Base-by-base conservation (phyloP, 2,797 vertebrate species). In the Ctenopoma multispine region DNA sequence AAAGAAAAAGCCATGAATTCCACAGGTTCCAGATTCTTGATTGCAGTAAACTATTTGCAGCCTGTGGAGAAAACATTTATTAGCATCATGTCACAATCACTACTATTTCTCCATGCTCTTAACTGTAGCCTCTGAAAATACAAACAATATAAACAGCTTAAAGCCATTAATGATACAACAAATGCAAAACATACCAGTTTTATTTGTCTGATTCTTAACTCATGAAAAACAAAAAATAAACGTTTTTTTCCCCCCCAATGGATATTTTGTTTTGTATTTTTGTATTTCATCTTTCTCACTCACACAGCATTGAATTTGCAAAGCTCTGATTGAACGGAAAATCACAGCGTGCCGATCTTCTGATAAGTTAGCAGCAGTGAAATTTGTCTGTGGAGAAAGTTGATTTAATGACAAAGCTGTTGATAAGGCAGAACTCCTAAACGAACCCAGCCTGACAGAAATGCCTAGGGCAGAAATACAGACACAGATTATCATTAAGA, bases 401-500 rank as follows among this genome's bases (percentile, higher is more conserved):
- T 87, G 90, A 93, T 93, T 93, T 92, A 92, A 93, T 90, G 90
- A 90, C 90, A 93, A 91, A 87, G 89, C 85, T 82, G 85, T 88
- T 89, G 92, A 94, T 94, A 94, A 93, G 88, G 72, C 87, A 40
- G 69, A 72, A 82, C 86, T 89, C 84, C 86, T 85, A 82, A 89
- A 90, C 83, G 87, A 86, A 80, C 87, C 79, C 89, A 58, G 86
- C 49, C 90, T 90, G 90, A 92, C 89, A 91, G 92, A 89, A 87
- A 87, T 77, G 89, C 93, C 90, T 65, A 55, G 82, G 90, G 91
- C 84, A 87, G 89, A 89, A 91, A 90, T 92, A 90, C 87, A 87
- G 87, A 87, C 87, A 84, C 75, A 88, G 92, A 93, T 94, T 91
- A 93, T 94, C 91, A 94, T 93, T 93, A 92, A 91, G 93, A 94